Conservation (phyloP, 2,113 vertebrate species). For the Psittacula cyanocephala region DNA sequence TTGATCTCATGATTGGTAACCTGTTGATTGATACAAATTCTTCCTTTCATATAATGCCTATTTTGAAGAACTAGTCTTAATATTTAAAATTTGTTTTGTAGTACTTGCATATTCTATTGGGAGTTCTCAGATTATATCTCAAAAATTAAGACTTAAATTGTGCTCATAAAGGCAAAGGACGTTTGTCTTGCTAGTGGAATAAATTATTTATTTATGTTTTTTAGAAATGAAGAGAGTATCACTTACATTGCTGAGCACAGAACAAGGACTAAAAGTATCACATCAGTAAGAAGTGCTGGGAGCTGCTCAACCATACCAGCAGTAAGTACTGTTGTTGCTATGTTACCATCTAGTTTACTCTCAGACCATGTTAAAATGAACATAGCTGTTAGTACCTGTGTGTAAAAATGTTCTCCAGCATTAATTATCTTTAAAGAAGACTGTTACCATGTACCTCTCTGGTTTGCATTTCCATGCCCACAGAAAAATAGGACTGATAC, state of each 20-base stretch:
- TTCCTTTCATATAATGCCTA: not conserved
- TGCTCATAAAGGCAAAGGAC: not conserved
- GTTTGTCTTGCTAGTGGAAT: not conserved
- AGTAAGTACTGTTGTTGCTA: conserved; percentile 69
- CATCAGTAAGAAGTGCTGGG: conserved; percentile 77
- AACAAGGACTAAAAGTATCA: conserved; percentile 83
- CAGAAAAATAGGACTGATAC: not conserved
- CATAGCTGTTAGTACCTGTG: not conserved
- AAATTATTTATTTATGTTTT: not conserved
- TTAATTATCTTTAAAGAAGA: not conserved
- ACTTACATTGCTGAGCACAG: conserved; percentile 71
- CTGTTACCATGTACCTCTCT: not conserved
- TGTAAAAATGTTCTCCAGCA: not conserved
- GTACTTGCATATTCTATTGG: not conserved
- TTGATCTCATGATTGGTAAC: not conserved
- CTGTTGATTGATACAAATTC: not conserved
- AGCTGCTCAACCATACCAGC: conserved; percentile 91
- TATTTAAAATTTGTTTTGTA: not conserved
- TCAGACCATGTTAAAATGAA: not conserved
- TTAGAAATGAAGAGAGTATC: conserved; percentile 80
- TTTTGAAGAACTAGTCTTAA: not conserved
- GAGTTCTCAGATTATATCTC: not conserved
- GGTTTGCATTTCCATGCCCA: not conserved
- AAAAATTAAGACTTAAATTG: not conserved
- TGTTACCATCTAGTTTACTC: not conserved